These are phyloP conservation scores for Dipodomys spectabilis DNA, from an alignment of 2,113 vertebrate genomes.

Conservation along the genomic window DNA sequence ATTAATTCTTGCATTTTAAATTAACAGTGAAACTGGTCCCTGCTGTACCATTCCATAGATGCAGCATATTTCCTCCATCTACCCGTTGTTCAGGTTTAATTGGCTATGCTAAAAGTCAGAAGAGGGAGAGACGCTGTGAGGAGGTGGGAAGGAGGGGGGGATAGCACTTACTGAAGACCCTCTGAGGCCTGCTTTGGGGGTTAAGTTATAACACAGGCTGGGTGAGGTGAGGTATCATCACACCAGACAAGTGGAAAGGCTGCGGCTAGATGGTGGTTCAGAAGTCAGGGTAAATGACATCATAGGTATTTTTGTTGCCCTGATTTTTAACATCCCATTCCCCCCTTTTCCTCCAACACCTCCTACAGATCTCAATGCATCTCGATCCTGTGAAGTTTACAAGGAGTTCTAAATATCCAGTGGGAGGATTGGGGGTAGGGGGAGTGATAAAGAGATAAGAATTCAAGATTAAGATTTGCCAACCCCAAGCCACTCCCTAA, in stretches of 20 bases:
- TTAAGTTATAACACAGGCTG: conserved; percentile 52
- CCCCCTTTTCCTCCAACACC: conserved; percentile 78
- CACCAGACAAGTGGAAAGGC: conserved; percentile 50
- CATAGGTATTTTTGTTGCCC: conserved; percentile 82
- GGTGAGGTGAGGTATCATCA: conserved; percentile 61
- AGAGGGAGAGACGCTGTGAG: conserved; percentile 58
- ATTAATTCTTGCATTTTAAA: conserved; percentile 94
- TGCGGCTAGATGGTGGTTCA: conserved; percentile 66
- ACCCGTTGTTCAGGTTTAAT: conserved; percentile 90
- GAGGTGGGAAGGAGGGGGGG: conserved; percentile 28
- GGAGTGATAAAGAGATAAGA: conserved; percentile 74
- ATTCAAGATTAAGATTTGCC: conserved; percentile 77
- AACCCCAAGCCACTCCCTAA: conserved; percentile 45
- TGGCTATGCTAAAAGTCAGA: conserved; percentile 85
- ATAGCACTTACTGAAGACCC: background rate
- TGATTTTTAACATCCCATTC: conserved; percentile 78
- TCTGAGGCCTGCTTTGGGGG: conserved; percentile 22
- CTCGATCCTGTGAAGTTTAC: conserved; percentile 79
- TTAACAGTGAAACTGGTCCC: conserved; percentile 92
- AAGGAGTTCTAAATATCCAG: conserved; percentile 78
- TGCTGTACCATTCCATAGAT: conserved; percentile 89
- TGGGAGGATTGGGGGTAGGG: conserved; percentile 68
- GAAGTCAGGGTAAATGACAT: conserved; percentile 80
- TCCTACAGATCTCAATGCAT: conserved; percentile 80
- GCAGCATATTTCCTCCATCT: conserved; percentile 88